Conservation (phyloP, 2,888 invertebrate genomes). For the Spodoptera littoralis region DNA sequence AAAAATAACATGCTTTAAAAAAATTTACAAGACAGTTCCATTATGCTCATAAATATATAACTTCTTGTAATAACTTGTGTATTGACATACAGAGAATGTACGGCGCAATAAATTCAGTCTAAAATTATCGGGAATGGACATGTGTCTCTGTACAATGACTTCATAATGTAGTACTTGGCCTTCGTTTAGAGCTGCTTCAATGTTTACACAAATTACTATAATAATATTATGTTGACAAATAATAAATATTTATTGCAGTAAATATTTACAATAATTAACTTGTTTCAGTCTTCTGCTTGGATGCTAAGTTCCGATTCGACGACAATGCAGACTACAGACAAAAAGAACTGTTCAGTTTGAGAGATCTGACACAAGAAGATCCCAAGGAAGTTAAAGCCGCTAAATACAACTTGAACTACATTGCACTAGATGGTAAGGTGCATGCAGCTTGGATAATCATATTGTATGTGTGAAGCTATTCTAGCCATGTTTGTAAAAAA, state of each 20-base stretch:
- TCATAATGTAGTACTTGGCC: too few species aligned
- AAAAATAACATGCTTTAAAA: too few species aligned
- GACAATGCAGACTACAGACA: conserved; percentile 98
- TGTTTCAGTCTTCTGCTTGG: conserved; percentile 95
- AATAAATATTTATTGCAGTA: background rate
- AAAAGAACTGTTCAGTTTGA: conserved; percentile 94
- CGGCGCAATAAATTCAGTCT: too few species aligned
- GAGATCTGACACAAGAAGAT: conserved; percentile 97
- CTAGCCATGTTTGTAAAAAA: background rate
- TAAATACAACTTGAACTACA: conserved; percentile 97
- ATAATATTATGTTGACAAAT: too few species aligned
- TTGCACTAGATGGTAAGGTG: conserved; percentile 95
- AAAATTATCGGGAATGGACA: too few species aligned
- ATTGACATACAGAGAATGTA: too few species aligned
- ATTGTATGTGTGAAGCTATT: background rate
- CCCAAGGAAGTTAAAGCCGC: conserved; percentile 97
- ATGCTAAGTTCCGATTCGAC: conserved; percentile 98
- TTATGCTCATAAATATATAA: too few species aligned
- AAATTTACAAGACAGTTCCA: too few species aligned
- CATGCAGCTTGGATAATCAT: background rate
- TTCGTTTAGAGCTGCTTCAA: too few species aligned
- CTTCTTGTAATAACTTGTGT: too few species aligned
- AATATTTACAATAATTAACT: background rate
- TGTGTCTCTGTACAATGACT: too few species aligned
- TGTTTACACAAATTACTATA: too few species aligned